These are phyloP conservation scores for Lichenostomus cassidix DNA, from an alignment of 2,113 vertebrate genomes.

Conservation along the genomic window DNA sequence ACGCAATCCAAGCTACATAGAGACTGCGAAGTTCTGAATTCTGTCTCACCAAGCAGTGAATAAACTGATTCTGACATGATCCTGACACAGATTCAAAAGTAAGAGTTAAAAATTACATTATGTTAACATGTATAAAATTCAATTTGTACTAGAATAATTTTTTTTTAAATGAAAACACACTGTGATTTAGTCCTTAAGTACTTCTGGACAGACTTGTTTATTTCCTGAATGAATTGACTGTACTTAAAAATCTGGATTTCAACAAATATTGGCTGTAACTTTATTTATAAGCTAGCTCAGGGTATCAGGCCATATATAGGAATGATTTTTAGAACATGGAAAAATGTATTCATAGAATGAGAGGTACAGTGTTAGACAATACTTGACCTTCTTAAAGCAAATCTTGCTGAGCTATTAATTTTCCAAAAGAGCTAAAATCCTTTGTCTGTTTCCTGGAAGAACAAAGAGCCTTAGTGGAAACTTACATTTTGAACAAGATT, in stretches of 20 bases:
- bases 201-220: background rate
- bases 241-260: background rate
- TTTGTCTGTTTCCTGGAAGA: background rate
- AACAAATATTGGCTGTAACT: background rate
- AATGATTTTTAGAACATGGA: background rate
- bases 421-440: background rate
- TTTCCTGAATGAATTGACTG: background rate
- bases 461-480: background rate
- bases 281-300: background rate
- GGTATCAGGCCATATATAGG: background rate
- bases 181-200: background rate
- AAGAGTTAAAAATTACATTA: background rate
- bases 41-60: background rate
- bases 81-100: background rate
- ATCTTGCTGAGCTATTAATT: background rate
- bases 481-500: background rate
- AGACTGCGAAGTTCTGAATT: background rate
- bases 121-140: background rate
- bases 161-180: background rate
- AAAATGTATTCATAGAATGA: background rate
- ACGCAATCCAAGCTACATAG: rapidly evolving
- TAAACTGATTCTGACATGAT: background rate
- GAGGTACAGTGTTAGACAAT: background rate
- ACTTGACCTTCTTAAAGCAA: background rate
- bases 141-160: background rate